Conservation (phyloP, 2,888 invertebrate species). For the Cyclophora albipunctata region DNA sequence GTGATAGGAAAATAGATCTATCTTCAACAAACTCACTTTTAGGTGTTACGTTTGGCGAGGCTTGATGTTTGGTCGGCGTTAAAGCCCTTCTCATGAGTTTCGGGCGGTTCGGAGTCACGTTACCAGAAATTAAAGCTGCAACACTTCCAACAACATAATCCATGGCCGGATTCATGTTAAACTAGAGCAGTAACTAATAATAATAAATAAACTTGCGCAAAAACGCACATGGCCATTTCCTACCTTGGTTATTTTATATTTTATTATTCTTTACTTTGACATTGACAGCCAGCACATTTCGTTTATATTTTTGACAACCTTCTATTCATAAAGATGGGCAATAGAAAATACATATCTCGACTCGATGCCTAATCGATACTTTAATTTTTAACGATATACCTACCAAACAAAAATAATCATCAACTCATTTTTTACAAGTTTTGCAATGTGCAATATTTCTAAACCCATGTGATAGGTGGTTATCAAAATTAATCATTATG, state of each 20-base stretch:
- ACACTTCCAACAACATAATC: slow-evolving; percentile 75
- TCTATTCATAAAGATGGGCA: no score
- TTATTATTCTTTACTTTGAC: slow-evolving; percentile 5
- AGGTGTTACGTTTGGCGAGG: slow-evolving; percentile 63
- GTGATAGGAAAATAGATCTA: slow-evolving; percentile 61
- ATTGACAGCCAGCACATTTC: no score
- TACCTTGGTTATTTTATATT: slow-evolving; percentile 24
- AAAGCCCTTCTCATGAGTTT: slow-evolving; percentile 54
- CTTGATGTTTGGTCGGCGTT: slow-evolving; percentile 63
- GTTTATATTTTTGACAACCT: no score
- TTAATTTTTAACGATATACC: no score
- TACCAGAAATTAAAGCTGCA: slow-evolving; percentile 75
- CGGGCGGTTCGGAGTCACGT: slow-evolving; percentile 71
- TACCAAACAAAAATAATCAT: no score
- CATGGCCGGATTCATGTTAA: slow-evolving; percentile 31
- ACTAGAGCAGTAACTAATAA: slow-evolving; percentile 3
- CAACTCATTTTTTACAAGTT: no score
- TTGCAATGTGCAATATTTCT: no score
- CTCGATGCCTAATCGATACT: no score
- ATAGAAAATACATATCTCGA: no score
- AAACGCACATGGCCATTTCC: slow-evolving; percentile 38
- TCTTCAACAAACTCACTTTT: slow-evolving; percentile 60
- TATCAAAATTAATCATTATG: no score
- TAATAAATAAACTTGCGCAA: slow-evolving; percentile 10
- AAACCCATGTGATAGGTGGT: no score